Base-by-base conservation (phyloP, 1,140 invertebrate genomes). In the Tetramorium alpestre region DNA sequence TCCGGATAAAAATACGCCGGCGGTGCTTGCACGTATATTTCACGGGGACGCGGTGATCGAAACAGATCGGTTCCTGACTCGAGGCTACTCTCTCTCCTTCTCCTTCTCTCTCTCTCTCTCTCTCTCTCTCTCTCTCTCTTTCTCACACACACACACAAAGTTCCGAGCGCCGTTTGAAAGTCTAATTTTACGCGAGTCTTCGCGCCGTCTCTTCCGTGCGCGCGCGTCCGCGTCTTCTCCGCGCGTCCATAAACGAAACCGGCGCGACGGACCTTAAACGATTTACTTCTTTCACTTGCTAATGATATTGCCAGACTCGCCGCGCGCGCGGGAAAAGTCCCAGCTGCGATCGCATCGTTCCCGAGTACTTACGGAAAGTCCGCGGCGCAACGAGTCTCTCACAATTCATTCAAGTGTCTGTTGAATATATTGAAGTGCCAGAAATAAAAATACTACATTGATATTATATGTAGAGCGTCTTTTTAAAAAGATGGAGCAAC, bases 211-310 rank as follows among this genome's bases (percentile, higher is more conserved):
- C 78, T 51, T 33, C 16, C 62, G 33, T 49, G n/a, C 22, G 22
- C 25, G 47, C 28, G 2, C 33, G 33, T 8, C 3, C 54, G 56
- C 38, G 16, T 51, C 25, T 65, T 49, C 58, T 44, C n/a, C 78
- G 65, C 54, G 18, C 67, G 67, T 72, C 78, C 65, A 72, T 62
- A 73, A 84, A 75, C 54, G 80, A 84, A 38, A 75, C 72, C 54
- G 69, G n/a, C 33, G 77, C 64, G 62, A 69, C 77, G 76, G 62
- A 38, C 51, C 78, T 82, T 72, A 72, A 60, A 82, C 80, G 80
- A 82, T 82, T 82, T 82, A 82, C 80, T 82, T 82, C 80, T 82
- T 84, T 73, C 80, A 75, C 80, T 84, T 84, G 69, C 80, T 75
- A 84, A 84, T 75, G 80, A 84, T 82, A 82, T 82, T 73, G 54